Percentiles rank a stretch among this genome's conserved stretches.
These are phyloP conservation scores for Rhagium mordax DNA, from an alignment of 2,888 invertebrate genomes.

Conservation along the genomic window DNA sequence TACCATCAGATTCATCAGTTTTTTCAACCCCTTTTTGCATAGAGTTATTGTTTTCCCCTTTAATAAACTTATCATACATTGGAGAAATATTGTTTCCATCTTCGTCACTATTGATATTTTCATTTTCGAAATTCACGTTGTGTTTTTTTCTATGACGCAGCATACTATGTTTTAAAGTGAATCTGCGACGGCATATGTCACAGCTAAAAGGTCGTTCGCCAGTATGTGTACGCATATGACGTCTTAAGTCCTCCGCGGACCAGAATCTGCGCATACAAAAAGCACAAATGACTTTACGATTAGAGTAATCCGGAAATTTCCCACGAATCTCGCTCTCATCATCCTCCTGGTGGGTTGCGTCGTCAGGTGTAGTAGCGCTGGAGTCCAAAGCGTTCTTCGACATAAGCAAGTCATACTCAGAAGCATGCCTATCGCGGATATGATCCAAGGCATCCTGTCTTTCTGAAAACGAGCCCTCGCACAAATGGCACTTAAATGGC, in stretches of 20 bases:
- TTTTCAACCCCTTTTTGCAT: slow-evolving; percentile 66
- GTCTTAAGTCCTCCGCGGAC: slow-evolving; percentile 93
- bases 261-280: slow-evolving; percentile 95
- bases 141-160: slow-evolving; percentile 94
- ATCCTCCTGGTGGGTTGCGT: slow-evolving; percentile 73
- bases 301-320: slow-evolving; percentile 89
- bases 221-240: slow-evolving; percentile 95
- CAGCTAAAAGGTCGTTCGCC: slow-evolving; percentile 94
- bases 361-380: slow-evolving; percentile 71
- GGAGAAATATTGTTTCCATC: slow-evolving; percentile 59
- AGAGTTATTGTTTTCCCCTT: slow-evolving; percentile 67
- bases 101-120: slow-evolving; percentile 70
- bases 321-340: slow-evolving; percentile 83
- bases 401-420: slow-evolving; percentile 87
- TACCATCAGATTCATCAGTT: slow-evolving; percentile 70
- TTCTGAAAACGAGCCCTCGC: slow-evolving; percentile 88
- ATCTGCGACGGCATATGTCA: slow-evolving; percentile 89
- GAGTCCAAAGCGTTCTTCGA: slow-evolving; percentile 84
- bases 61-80: slow-evolving; percentile 39
- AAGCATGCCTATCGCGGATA: slow-evolving; percentile 81
- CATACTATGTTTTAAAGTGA: slow-evolving; percentile 96
- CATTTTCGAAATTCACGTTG: slow-evolving; percentile 72
- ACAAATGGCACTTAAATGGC: slow-evolving; percentile 94
- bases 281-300: slow-evolving; percentile 91
- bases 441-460: slow-evolving; percentile 87